Evolutionary conservation across 30 jellyfish, hydroid and myxozoan species (phyloP).

Genomic region (Pseudorhiza aurosa): DNA sequence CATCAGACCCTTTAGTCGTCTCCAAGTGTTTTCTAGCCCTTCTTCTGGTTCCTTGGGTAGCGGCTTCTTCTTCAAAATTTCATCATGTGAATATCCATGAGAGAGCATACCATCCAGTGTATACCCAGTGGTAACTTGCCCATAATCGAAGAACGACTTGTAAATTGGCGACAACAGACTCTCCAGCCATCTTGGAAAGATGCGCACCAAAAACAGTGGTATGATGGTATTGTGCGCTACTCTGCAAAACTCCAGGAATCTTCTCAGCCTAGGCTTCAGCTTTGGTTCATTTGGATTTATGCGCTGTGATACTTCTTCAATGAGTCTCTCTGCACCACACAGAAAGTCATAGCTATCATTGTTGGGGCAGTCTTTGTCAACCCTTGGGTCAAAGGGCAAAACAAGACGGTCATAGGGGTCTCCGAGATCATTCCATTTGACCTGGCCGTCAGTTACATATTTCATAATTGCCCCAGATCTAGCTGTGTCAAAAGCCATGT

Average conservation of each 20-base stretch:
- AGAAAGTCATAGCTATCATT: constrained; percentile 82
- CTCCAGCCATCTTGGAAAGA: constrained; percentile 88
- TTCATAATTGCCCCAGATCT: constrained; percentile 93
- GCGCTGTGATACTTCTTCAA: constrained; percentile 71
- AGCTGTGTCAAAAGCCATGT: constrained; percentile 84
- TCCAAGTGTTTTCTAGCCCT: constrained; percentile 80
- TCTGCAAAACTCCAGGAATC: constrained; percentile 77
- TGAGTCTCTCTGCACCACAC: constrained; percentile 72
- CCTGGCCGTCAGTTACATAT: constrained; percentile 82
- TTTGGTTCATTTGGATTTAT: constrained; percentile 81
- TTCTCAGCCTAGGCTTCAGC: constrained; percentile 70
- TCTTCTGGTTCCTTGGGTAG: constrained; percentile 63
- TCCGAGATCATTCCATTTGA: constrained; percentile 88
- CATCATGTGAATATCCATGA: constrained; percentile 76
- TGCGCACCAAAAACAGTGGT: constrained; percentile 71
- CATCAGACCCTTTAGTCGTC: constrained; percentile 85
- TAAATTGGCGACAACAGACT: constrained; percentile 41
- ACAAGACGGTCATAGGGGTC: constrained; percentile 92
- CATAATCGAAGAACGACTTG: constrained; percentile 57
- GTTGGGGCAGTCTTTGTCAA: constrained; percentile 78
- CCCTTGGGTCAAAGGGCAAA: constrained; percentile 79
- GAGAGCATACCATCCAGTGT: constrained; percentile 77
- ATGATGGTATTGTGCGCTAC: constrained; percentile 76
- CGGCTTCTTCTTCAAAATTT: constrained; percentile 55
- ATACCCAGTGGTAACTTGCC: constrained; percentile 72